Conservation (phyloP, 2,888 invertebrate species). For the Penaeus monodon region DNA sequence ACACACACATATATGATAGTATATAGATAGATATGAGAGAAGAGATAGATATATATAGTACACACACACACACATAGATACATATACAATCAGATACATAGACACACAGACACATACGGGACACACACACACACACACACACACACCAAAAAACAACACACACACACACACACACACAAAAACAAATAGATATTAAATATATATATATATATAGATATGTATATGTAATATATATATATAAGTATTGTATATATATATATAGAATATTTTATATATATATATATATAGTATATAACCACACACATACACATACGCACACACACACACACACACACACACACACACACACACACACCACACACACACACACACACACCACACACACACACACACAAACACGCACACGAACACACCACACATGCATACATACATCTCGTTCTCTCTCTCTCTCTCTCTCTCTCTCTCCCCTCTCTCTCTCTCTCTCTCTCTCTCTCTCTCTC, state of each 20-base stretch:
- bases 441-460: too few relatives aligned
- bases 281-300: neutral
- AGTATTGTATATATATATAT: constrained; percentile 15
- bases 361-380: constrained; percentile 14
- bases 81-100: too few relatives aligned
- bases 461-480: too few relatives aligned
- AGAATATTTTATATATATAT: constrained; percentile 15
- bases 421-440: constrained; percentile 16
- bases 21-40: too few relatives aligned
- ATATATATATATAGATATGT: constrained; percentile 21
- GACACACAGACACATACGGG: too few relatives aligned
- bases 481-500: too few relatives aligned
- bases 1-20: too few relatives aligned
- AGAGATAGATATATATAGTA: too few relatives aligned
- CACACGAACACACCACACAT: constrained; percentile 33
- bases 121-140: too few relatives aligned
- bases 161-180: neutral
- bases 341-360: neutral
- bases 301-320: constrained; percentile 22
- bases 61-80: too few relatives aligned
- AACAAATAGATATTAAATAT: neutral
- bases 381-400: constrained; percentile 13
- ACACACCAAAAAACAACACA: too few relatives aligned
- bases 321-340: constrained; percentile 16
- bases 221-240: constrained; percentile 38